Base-by-base conservation (phyloP, 1,140 invertebrate species). In the Orchesella cincta region DNA sequence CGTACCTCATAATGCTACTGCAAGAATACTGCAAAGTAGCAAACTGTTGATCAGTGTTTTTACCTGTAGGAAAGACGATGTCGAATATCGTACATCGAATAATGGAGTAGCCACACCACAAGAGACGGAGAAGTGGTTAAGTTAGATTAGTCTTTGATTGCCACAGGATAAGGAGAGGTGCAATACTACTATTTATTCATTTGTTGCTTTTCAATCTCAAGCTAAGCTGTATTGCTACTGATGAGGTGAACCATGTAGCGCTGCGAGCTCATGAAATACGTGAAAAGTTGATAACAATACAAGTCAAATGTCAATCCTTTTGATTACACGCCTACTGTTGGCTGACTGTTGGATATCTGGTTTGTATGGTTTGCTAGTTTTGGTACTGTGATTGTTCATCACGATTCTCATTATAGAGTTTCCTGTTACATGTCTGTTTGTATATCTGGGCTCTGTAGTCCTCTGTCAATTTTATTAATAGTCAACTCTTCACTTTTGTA, bases 241-340 rank as follows among this genome's bases (percentile, higher is more conserved):
- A 46, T 46, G 39, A 46, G 39, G 18, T 46, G 18, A 46, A 46
- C n/a, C n/a, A n/a, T n/a, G n/a, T n/a, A n/a, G n/a, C n/a, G 18
- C 18, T 20, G 39, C 39, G 20, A 46, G 39, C 8, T 46, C 20
- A 12, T 8, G 20, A 57, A 14, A 26, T 23, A 57, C 54, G 26
- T 46, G 39, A 67, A 33, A 67, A 33, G 62, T 67, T 31, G 62
- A 67, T 67, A 67, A 67, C 62, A 67, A 67, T 67, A n/a, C 62
- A 67, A 67, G 62, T 67, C 62, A 67, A 67, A 67, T 67, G 62
- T 67, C 62, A 67, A 67, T 67, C 31, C 31, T 67, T 67, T 33
- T 67, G 23, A 67, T 67, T 67, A 67, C 62, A 67, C 54, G 54
- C 54, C 54, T 57, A 57, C 54, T 57, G 54, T 57, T n/a, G 3